Evolutionary conservation across 2,888 invertebrate species (phyloP).

Genomic region (Thera britannica): DNA sequence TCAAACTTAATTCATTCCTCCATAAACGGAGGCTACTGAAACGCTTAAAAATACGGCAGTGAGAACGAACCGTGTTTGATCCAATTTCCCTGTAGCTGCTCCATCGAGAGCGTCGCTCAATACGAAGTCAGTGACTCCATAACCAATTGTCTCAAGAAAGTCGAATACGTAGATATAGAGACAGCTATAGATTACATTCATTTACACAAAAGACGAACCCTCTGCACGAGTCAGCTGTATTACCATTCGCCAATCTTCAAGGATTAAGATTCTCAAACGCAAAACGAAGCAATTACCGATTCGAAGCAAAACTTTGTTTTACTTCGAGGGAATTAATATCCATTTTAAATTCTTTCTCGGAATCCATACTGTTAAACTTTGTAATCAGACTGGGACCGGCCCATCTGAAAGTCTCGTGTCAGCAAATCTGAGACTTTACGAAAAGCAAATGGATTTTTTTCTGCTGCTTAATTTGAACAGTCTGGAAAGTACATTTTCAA

Average conservation of each 20-base stretch:
- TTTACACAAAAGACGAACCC: constrained; percentile 42
- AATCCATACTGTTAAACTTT: constrained; percentile 79
- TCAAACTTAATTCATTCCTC: no score
- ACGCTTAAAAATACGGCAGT: neutral
- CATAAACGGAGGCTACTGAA: neutral
- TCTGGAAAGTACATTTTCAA: constrained; percentile 51
- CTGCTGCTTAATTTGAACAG: constrained; percentile 64
- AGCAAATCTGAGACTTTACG: constrained; percentile 72
- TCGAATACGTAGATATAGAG: constrained; percentile 33
- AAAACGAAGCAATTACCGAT: constrained; percentile 78
- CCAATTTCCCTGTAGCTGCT: constrained; percentile 13
- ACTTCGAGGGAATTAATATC: constrained; percentile 81
- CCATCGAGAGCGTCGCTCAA: constrained; percentile 15
- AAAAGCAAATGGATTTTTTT: constrained; percentile 70
- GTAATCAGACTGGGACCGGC: constrained; percentile 70
- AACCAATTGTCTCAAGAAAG: constrained; percentile 31
- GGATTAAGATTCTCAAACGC: constrained; percentile 64
- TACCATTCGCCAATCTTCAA: constrained; percentile 59
- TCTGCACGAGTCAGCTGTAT: constrained; percentile 42
- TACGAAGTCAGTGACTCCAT: constrained; percentile 26
- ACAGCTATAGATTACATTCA: constrained; percentile 45
- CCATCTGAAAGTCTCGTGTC: constrained; percentile 56
- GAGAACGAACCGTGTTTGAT: constrained; percentile 4
- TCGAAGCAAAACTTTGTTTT: constrained; percentile 78
- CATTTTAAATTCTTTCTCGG: constrained; percentile 81